phyloP scores from a whole-genome alignment of 2,888 invertebrate genomes.

The Seladonia tumulorum region DNA sequence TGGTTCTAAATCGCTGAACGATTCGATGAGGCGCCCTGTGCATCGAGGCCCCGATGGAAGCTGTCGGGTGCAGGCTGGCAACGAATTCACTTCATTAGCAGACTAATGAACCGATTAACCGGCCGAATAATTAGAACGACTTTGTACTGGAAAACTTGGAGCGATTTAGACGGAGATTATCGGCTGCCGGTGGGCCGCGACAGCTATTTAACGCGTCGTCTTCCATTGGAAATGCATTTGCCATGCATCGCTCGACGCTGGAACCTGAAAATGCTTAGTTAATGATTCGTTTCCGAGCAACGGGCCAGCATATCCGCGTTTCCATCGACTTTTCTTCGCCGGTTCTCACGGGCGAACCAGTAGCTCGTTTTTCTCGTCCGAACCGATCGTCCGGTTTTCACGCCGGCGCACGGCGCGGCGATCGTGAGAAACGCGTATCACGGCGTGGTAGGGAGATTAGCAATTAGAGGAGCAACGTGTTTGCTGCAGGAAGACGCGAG shows the following conservation, averaged over 20 bases:
- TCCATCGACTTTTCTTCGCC: constrained; percentile 29
- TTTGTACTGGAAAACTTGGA: constrained; percentile 50
- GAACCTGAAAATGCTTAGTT: constrained; percentile 31
- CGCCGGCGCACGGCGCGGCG: neutral
- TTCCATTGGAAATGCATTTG: constrained; percentile 28
- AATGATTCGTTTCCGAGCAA: constrained; percentile 43
- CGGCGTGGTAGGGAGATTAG: neutral
- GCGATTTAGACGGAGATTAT: constrained; percentile 65
- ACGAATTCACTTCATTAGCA: constrained; percentile 65
- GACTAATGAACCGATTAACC: constrained; percentile 70
- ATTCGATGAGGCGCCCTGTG: neutral
- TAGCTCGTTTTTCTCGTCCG: constrained; percentile 32
- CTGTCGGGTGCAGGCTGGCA: constrained; percentile 32
- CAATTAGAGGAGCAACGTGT: constrained; percentile 17
- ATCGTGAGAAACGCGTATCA: constrained; percentile 25
- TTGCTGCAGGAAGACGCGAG: neutral
- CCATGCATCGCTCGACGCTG: constrained; percentile 13
- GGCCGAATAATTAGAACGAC: constrained; percentile 67
- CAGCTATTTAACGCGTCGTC: constrained; percentile 24
- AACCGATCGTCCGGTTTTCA: constrained; percentile 6
- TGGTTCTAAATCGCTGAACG: neutral
- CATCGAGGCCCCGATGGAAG: neutral
- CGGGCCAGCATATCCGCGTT: constrained; percentile 9
- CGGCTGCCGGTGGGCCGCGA: neutral
- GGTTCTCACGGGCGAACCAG: constrained; percentile 37